Base-by-base conservation (phyloP, 2,888 invertebrate genomes). In the Zhuqinia jingwanae region DNA sequence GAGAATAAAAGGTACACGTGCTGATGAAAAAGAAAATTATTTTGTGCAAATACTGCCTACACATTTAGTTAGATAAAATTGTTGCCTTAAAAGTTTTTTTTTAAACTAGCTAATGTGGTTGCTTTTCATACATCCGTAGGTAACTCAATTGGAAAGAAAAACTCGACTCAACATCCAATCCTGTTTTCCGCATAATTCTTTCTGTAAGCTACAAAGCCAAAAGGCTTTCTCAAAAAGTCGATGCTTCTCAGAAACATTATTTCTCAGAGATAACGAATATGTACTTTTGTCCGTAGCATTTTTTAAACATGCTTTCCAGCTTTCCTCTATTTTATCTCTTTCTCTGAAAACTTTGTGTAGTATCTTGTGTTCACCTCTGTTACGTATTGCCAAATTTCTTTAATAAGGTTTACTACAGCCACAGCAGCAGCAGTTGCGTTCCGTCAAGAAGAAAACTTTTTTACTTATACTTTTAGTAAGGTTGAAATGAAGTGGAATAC, bases 301-400 rank as follows among this genome's bases (percentile, higher is more conserved):
- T 36, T 36, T 36, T 36, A 36, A 13, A n/a, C 30, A 30, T 30
- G 2, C 11, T 10, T 17, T 42, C 10, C 63, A 36, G 56, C 42
- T 20, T 42, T 13, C 20, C 58, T 42, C n/a, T 47, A 47, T 47
- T 60, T 76, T 78, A 60, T 78, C 47, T 60, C 15, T 36, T 2
- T 58, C n/a, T 42, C 13, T 36, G 10, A 1, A 65, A 68, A 68
- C 30, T 65, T 79, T 79, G 68, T 68, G 30, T 47, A 68, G 47
- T 65, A 27, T 78, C 42, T 77, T 65, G 17, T 78, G 53, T 47
- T 63, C 36, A n/a, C n/a, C 65, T 27, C 30, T 30, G 20, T 79
- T 65, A 78, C 78, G 45, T 78, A 68, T 65, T 79, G 79, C 53
- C 50, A 53, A 79, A 79, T 79, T 65, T 68, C 68, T 79, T 79